A percentile compares a stretch with the other conserved stretches of the same genome.
These are phyloP conservation scores for Noctuana brunneofusca DNA, from an alignment of 2,888 invertebrate genomes.

Conservation along the genomic window DNA sequence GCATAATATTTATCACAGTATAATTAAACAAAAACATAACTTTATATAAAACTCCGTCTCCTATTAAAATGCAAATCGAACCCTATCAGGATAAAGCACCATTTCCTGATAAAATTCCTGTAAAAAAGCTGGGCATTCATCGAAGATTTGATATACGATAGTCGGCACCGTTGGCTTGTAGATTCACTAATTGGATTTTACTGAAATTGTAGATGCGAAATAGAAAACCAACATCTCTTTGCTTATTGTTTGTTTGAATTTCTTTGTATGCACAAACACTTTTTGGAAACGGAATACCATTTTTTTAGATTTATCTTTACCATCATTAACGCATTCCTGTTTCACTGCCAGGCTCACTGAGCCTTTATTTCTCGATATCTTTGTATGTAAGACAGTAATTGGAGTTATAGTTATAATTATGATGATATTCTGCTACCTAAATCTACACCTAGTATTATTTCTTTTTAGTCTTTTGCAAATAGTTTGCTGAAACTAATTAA, in stretches of 20 bases:
- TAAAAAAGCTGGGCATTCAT: slow-evolving; percentile 19
- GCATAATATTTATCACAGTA: too few species aligned
- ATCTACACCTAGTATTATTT: too few species aligned
- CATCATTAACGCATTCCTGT: too few species aligned
- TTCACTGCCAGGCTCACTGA: too few species aligned
- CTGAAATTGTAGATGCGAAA: slow-evolving; percentile 18
- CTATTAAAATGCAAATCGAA: slow-evolving; percentile 10
- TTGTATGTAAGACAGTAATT: too few species aligned
- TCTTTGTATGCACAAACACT: neutral
- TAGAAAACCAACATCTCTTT: neutral
- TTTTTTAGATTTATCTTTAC: neutral
- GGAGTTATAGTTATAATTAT: too few species aligned
- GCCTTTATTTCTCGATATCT: too few species aligned
- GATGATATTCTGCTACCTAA: too few species aligned
- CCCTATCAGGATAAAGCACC: neutral
- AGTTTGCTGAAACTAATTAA: too few species aligned
- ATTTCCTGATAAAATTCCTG: slow-evolving; percentile 24
- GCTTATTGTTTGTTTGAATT: neutral
- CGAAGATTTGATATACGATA: slow-evolving; percentile 31
- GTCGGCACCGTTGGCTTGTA: slow-evolving; percentile 6
- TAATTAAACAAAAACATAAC: too few species aligned
- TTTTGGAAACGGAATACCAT: neutral
- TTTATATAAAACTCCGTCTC: too few species aligned
- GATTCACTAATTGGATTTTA: slow-evolving; percentile 25
- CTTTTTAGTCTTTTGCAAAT: too few species aligned